A percentile compares a stretch with the other conserved stretches of the same genome.
Conservation (phyloP, 2,797 vertebrate genomes). For the Schizopygopsis malacanthus region DNA sequence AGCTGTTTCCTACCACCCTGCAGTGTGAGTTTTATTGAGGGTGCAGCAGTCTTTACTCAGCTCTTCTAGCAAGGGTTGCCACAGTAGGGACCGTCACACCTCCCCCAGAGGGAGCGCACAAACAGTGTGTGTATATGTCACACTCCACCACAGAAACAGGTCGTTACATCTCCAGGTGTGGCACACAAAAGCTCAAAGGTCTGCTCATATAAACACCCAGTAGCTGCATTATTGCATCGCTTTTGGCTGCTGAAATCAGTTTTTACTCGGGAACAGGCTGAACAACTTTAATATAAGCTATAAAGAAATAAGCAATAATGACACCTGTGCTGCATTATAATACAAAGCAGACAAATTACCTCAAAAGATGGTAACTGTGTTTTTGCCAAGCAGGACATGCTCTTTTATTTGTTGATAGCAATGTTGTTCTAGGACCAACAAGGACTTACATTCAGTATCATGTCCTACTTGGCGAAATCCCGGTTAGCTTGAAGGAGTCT, state of each 20-base stretch:
- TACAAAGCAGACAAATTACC: neutral
- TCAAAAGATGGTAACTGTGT: neutral
- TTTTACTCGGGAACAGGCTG: neutral
- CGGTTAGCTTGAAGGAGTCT: neutral
- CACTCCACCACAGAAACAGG: constrained; percentile 28
- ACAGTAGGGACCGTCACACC: constrained; percentile 36
- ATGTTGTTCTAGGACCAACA: neutral
- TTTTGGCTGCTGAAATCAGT: constrained; percentile 2
- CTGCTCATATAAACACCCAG: constrained; percentile 25
- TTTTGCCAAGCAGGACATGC: neutral
- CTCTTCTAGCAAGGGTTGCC: constrained; percentile 46
- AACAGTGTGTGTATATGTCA: constrained; percentile 22
- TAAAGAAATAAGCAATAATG: neutral
- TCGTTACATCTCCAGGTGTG: constrained; percentile 53
- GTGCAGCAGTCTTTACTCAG: constrained; percentile 46
- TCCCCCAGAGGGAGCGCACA: constrained; percentile 41
- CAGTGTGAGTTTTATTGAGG: constrained; percentile 52
- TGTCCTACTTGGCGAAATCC: neutral
- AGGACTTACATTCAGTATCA: neutral
- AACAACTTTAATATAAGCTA: neutral
- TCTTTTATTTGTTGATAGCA: neutral
- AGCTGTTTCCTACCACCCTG: constrained; percentile 42
- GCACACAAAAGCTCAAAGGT: constrained; percentile 9
- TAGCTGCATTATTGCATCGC: neutral
- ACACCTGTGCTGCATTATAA: neutral